Conservation (phyloP, 2,888 invertebrate genomes). For the Aquatica leii region DNA sequence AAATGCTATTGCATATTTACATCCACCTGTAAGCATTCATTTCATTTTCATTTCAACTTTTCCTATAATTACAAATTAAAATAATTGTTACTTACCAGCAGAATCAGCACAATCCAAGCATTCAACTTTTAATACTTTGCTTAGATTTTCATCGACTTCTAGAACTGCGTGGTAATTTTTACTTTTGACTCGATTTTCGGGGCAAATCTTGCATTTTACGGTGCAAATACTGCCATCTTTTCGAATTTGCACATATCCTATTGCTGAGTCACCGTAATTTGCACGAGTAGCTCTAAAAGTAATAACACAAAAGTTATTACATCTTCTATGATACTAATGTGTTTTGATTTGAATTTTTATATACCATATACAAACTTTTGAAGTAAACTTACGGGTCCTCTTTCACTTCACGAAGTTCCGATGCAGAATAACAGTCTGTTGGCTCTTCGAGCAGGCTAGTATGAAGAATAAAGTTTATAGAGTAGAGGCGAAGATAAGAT, state of each 20-base stretch:
- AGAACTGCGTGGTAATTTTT: constrained; percentile 1
- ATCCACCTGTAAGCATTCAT: too few species aligned
- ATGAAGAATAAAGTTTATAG: not conserved
- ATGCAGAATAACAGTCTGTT: constrained; percentile 3
- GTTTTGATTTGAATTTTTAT: not conserved
- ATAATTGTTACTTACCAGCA: not conserved
- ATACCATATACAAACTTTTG: too few species aligned
- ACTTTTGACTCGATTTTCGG: not conserved
- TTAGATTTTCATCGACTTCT: constrained; percentile 1
- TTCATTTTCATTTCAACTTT: too few species aligned
- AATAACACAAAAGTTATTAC: not conserved
- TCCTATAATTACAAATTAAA: not conserved
- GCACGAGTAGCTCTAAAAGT: constrained; percentile 2
- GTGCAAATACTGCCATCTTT: too few species aligned
- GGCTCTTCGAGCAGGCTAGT: not conserved
- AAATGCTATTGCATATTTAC: too few species aligned
- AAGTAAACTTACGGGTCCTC: too few species aligned
- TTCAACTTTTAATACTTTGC: not conserved
- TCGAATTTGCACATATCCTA: constrained; percentile 5
- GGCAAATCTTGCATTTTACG: constrained; percentile 5
- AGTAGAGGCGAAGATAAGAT: not conserved
- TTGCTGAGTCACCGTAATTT: constrained; percentile 2
- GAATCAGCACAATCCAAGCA: not conserved
- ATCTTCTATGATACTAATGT: too few species aligned
- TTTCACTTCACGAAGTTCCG: not conserved